A percentile compares a stretch with the other conserved stretches of the same genome.
phyloP scores from a whole-genome alignment of 2,888 invertebrate species.

The Phoronis australis region DNA sequence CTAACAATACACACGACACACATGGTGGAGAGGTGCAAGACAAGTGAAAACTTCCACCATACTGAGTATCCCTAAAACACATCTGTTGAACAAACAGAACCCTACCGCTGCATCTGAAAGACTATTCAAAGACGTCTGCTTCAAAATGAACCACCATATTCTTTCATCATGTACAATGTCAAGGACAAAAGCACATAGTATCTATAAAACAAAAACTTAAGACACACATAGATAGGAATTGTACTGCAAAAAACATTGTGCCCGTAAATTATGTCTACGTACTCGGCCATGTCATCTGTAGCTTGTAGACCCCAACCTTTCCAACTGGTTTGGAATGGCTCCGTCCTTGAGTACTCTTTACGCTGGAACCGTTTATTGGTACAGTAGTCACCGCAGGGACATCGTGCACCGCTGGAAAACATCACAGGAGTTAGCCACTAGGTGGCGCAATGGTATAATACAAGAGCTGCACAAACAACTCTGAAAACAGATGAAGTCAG shows the following conservation, averaged over 20 bases:
- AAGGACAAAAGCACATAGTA: conserved; percentile 1
- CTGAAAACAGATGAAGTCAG: too few species aligned
- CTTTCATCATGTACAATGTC: not conserved
- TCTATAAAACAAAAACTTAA: conserved; percentile 7
- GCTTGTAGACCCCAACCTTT: conserved; percentile 94
- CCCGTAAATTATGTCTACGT: conserved; percentile 47
- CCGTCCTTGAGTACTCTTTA: conserved; percentile 71
- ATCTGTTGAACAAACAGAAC: not conserved
- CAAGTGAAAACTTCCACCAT: too few species aligned
- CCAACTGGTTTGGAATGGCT: conserved; percentile 68
- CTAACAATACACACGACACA: too few species aligned
- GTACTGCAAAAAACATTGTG: not conserved
- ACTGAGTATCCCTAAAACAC: too few species aligned
- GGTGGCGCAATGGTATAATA: too few species aligned
- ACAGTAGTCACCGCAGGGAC: conserved; percentile 83
- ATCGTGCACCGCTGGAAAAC: conserved; percentile 75
- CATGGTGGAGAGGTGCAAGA: too few species aligned
- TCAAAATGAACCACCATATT: not conserved
- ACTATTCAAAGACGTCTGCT: conserved; percentile 1
- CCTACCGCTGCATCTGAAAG: not conserved
- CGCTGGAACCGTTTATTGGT: conserved; percentile 92
- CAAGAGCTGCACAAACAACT: too few species aligned
- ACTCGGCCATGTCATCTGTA: conserved; percentile 62
- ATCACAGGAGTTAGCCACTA: too few species aligned
- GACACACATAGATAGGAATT: not conserved